phyloP scores from a whole-genome alignment of 2,113 vertebrate species.

The Silurus asotus region DNA sequence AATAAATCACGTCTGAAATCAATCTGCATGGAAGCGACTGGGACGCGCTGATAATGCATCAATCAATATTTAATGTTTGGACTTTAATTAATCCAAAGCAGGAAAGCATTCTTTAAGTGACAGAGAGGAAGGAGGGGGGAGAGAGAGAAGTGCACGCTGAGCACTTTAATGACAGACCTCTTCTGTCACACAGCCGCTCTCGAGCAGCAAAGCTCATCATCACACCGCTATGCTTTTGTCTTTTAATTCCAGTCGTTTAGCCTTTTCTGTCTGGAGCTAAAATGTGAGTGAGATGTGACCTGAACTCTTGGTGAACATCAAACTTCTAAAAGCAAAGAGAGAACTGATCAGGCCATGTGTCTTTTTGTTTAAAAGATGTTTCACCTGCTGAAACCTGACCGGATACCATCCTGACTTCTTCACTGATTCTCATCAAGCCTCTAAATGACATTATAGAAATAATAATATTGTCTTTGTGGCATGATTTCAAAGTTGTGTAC shows the following conservation, averaged over 20 bases:
- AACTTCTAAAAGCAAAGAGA: neutral
- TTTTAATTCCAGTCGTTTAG: constrained; percentile 26
- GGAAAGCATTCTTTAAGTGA: constrained; percentile 98
- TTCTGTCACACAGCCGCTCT: constrained; percentile 84
- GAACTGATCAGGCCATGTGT: neutral
- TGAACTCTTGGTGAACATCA: neutral
- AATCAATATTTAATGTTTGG: constrained; percentile 99
- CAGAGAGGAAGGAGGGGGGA: constrained; percentile 70
- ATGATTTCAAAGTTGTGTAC: neutral
- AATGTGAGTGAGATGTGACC: neutral
- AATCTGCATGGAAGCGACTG: constrained; percentile 97
- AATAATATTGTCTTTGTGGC: neutral
- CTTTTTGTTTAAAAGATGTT: neutral
- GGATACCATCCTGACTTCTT: neutral
- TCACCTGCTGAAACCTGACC: neutral
- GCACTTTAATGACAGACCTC: constrained; percentile 91
- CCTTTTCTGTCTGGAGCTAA: neutral
- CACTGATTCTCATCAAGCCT: neutral
- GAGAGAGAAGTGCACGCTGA: constrained; percentile 65
- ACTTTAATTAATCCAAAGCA: constrained; percentile 99
- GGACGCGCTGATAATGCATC: constrained; percentile 99
- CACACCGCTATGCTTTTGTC: constrained; percentile 27
- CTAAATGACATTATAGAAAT: too few relatives aligned
- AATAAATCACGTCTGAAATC: constrained; percentile 99
- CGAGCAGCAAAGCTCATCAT: constrained; percentile 66